Conservation (phyloP, 92 coral and sea anemone species). For the Isaurus tuberculatus region DNA sequence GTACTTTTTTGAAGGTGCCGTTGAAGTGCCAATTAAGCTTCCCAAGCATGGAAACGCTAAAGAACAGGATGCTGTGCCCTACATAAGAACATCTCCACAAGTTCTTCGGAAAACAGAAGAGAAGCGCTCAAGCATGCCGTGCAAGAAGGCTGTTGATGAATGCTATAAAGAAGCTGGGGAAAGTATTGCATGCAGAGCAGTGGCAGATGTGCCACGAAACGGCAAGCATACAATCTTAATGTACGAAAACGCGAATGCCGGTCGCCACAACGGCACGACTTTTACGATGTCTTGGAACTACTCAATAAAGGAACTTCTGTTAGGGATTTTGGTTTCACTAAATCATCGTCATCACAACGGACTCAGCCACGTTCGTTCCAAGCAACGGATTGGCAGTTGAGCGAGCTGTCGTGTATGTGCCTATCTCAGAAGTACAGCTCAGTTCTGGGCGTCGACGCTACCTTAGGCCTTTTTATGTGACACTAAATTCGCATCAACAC, state of each 20-base stretch:
- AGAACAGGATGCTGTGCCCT: constrained; percentile 60
- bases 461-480: constrained; percentile 63
- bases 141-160: constrained; percentile 64
- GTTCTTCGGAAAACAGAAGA: constrained; percentile 51
- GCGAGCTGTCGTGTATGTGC: constrained; percentile 51
- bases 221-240: constrained; percentile 60
- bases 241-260: constrained; percentile 5
- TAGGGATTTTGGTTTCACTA: constrained; percentile 60
- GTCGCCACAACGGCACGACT: constrained; percentile 51
- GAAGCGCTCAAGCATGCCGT: constrained; percentile 50
- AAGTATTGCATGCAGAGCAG: constrained; percentile 57
- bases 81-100: constrained; percentile 62
- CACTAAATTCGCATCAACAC: constrained; percentile 56
- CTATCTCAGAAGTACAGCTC: constrained; percentile 42
- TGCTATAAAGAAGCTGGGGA: constrained; percentile 70
- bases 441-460: constrained; percentile 67
- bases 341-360: constrained; percentile 51
- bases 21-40: constrained; percentile 65
- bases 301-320: constrained; percentile 67
- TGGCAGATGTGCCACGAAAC: constrained; percentile 66
- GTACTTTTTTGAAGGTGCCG: constrained; percentile 61
- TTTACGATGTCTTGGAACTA: constrained; percentile 60
- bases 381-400: constrained; percentile 53
- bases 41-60: constrained; percentile 66
- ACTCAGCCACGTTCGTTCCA: constrained; percentile 67